These are phyloP conservation scores for Lethrus apterus DNA, from an alignment of 1,140 invertebrate genomes.

Conservation along the genomic window DNA sequence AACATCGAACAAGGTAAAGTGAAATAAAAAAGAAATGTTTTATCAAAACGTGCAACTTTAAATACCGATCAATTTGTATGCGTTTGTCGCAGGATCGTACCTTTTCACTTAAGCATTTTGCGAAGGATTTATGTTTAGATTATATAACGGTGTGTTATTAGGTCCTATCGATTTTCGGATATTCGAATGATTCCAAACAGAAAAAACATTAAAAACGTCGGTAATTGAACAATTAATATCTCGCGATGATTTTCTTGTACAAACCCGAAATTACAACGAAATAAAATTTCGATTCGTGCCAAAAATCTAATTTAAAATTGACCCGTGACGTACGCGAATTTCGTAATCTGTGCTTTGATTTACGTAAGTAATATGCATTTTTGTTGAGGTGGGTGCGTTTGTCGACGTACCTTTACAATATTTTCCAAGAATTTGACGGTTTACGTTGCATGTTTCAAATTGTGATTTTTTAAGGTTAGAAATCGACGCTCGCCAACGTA, in stretches of 20 bases:
- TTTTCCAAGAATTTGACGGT: neutral
- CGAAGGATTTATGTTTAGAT: neutral
- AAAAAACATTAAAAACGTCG: conserved; percentile 1
- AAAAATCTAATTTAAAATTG: neutral
- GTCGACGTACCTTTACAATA: neutral
- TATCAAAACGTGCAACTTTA: neutral
- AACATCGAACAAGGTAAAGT: conserved; percentile 9
- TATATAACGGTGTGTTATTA: neutral
- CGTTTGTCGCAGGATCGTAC: too few relatives aligned
- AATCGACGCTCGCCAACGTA: neutral
- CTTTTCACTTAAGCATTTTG: too few relatives aligned
- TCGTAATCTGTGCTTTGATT: neutral
- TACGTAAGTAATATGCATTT: neutral
- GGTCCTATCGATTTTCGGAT: neutral
- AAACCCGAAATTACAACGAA: neutral
- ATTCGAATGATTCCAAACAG: neutral
- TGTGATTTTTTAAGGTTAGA: neutral
- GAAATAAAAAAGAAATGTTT: neutral
- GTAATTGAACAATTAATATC: neutral
- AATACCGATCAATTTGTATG: neutral
- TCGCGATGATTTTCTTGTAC: too few relatives aligned
- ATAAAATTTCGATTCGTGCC: neutral
- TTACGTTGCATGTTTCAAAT: neutral
- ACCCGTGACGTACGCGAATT: neutral
- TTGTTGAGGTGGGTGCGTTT: neutral